phyloP scores from a whole-genome alignment of 1,140 invertebrate species.

The Rhagoletis zephyria region DNA sequence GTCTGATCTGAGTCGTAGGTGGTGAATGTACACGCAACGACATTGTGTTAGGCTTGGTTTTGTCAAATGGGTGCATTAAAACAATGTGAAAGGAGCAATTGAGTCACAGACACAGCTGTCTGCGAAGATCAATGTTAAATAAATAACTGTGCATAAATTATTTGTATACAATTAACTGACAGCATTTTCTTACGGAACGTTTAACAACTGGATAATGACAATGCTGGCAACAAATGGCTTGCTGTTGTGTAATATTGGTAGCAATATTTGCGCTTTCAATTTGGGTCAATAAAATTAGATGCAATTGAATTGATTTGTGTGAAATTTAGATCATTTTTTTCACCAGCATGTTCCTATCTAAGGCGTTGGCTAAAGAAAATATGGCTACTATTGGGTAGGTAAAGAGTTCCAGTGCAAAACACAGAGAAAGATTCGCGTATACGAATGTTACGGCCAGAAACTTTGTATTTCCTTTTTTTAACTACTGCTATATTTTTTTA shows the following conservation, averaged over 20 bases:
- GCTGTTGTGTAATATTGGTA: neutral
- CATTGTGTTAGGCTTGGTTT: neutral
- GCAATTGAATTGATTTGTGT: no score
- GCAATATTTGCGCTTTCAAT: conserved; percentile 3
- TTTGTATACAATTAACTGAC: conserved; percentile 52
- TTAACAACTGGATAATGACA: conserved; percentile 15
- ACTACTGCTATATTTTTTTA: no score
- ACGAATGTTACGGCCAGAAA: no score
- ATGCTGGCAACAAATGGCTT: conserved; percentile 36
- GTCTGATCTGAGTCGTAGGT: neutral
- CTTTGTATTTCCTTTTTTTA: no score
- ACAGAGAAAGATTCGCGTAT: no score
- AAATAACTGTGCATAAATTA: conserved; percentile 52
- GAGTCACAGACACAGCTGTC: conserved; percentile 25
- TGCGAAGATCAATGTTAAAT: conserved; percentile 51
- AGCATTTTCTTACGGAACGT: conserved; percentile 39
- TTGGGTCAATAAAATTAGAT: neutral
- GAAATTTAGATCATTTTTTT: no score
- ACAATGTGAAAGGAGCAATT: conserved; percentile 6
- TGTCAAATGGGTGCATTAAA: neutral
- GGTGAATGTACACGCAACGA: neutral
- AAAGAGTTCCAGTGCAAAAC: no score
- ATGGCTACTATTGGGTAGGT: no score
- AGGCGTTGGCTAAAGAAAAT: no score
- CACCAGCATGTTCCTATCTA: no score